Evolutionary conservation across 2,797 vertebrate genomes (phyloP), one percentile per base, ranked within the genome.

Genomic region (Oreochromis mossambicus): DNA sequence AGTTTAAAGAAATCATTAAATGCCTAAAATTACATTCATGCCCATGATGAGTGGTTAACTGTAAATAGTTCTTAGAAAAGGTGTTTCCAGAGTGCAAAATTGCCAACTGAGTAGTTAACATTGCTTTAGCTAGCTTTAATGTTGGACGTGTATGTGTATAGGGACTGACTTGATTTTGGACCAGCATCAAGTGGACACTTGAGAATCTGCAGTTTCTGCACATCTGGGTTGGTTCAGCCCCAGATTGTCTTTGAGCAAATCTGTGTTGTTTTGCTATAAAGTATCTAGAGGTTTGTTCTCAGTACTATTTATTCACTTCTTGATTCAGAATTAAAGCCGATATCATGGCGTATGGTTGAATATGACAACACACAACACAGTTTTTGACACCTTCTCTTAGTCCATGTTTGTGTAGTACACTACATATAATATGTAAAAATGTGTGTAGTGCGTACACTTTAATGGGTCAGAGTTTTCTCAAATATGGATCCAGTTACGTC

Each of bases 1-100:
- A 63, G 17, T 63, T 36, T 63, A 63, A 63, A 63, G 58, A 61
- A 36, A 61, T 61, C 58, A 36, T 63, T 32, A 63, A 63, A 36
- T 63, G 32, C 10, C 58, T 63, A 36, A 63, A 63, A 63, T 63
- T 19, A 61, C 17, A 61, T 61, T 34, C 29, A 34, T 61, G 56
- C 29, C 9, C 56, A 61, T 34, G 56, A 61, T 61, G 56, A 61
- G 56, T 19, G 29, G 29, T 34, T 34, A 34, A 61, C 6, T 61
- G 29, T 61, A n/a, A 19, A 61, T 19, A 0, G 29, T n/a, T 2
- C 17, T 34, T 19, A 34, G 29, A 34, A 61, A 61, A 34, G 17
- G 2, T 34, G 56, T 34, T 34, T 34, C 29, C 9, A 61, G 56
- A 61, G 56, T 34, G 29, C 19, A 61, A 34, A 61, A 34, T 19